Base-by-base conservation (phyloP, 2,113 vertebrate genomes). In the Passer montanus region DNA sequence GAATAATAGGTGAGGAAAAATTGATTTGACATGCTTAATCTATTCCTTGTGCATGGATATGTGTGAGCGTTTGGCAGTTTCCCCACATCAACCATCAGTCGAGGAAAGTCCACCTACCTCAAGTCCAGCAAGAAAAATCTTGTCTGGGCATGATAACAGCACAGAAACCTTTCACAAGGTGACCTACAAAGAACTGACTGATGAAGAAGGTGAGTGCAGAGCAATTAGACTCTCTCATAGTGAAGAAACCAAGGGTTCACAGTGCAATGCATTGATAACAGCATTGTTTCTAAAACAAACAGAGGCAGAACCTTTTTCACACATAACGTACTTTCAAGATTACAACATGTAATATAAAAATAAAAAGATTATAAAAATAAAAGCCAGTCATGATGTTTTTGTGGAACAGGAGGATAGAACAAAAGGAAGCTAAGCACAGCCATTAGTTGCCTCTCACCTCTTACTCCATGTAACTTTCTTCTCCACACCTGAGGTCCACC, bases 11-110 rank as follows among this genome's bases (percentile, higher is more conserved):
- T 70, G 67, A 62, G 11, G 30, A 91, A 90, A 66, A 94, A 85
- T 63, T 74, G 63, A 91, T 93, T 84, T 90, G 43, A 73, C 39
- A 64, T 67, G 28, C 75, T 81, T 84, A 77, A 46, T 70, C 43
- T 80, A 35, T 69, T 91, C n/a, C 31, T 73, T 88, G 52, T 52
- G 67, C 33, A 12, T 30, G 33, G 37, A 49, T 95, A 76, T 18
- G 16, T 67, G 24, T 67, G 13, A 91, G 30, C 11, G 6, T 41
- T 43, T 53, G 74, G 35, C 50, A 52, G 43, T 77, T 90, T 90
- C 20, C 47, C 21, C 24, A 64, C 22, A 49, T 27, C 16, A 33
- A 22, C 33, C 39, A 19, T 10, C 0, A 1, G 44, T 2, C 0
- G 2, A 68, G 21, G 14, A 91, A 85, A 83, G 37, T 69, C 77